phyloP scores from a whole-genome alignment of 2,797 vertebrate species.

The Lepilemur ruficaudatus region DNA sequence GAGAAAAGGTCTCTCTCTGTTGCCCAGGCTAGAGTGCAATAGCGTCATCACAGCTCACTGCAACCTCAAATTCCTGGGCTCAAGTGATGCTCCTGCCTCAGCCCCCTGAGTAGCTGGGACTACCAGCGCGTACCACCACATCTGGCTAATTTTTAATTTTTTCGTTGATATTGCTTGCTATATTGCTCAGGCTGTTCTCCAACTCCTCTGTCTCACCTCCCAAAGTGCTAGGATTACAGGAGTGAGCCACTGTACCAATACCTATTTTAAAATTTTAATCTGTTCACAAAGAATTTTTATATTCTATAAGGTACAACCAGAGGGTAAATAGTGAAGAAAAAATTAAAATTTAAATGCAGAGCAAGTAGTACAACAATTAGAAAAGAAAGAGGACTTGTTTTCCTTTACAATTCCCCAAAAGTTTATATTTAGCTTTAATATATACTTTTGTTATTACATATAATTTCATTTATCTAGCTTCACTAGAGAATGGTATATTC shows the following conservation, averaged over 20 bases:
- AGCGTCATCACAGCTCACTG: background rate
- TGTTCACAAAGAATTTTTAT: conserved; percentile 45
- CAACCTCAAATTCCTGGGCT: background rate
- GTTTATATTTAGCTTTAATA: conserved; percentile 7
- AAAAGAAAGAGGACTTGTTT: conserved; percentile 36
- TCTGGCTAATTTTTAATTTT: background rate
- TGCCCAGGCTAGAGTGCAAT: background rate
- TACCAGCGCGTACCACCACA: background rate
- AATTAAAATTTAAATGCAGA: conserved; percentile 8
- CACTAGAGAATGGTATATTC: background rate
- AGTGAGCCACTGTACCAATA: too few relatives aligned
- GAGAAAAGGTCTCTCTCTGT: background rate
- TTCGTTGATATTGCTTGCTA: background rate
- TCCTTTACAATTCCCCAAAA: background rate
- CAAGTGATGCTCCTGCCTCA: background rate
- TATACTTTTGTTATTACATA: background rate
- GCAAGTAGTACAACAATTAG: background rate
- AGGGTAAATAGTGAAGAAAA: conserved; percentile 40
- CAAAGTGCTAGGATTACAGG: too few relatives aligned
- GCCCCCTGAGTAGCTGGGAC: background rate
- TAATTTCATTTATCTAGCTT: background rate
- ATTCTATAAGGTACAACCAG: background rate
- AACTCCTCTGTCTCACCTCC: background rate
- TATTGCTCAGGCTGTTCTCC: too few relatives aligned
- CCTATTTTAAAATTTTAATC: background rate